These are phyloP conservation scores for Pelagia noctiluca DNA, from an alignment of 30 jellyfish, hydroid and myxozoan genomes.

Conservation along the genomic window DNA sequence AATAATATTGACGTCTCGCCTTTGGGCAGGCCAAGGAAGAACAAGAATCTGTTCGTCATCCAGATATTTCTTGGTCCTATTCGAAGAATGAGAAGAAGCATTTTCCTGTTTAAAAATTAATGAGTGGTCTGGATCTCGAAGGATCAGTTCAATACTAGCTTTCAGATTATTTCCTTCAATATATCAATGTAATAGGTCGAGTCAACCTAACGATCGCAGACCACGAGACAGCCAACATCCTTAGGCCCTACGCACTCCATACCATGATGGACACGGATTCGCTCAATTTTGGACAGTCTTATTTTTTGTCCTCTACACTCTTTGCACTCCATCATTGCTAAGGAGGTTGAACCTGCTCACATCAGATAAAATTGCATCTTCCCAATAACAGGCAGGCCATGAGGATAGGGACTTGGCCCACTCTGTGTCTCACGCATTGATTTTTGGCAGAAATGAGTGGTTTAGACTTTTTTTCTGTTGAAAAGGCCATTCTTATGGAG, in stretches of 20 bases:
- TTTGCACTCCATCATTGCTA: no score
- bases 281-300: conserved; percentile 14
- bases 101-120: conserved; percentile 54
- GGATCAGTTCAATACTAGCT: not conserved
- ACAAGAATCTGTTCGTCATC: not conserved
- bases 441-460: no score
- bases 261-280: conserved; percentile 29
- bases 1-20: conserved; percentile 28
- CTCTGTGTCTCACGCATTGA: not conserved
- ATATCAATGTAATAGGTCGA: not conserved
- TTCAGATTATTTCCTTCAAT: not conserved
- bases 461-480: not conserved
- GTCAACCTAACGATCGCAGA: not conserved
- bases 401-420: not conserved
- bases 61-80: not conserved
- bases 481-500: not conserved
- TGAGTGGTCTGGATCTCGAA: conserved; percentile 21
- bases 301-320: not conserved
- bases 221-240: conserved; percentile 29
- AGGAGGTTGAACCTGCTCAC: conserved; percentile 15
- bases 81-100: conserved; percentile 23
- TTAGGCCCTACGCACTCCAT: conserved; percentile 62
- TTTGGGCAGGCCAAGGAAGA: conserved; percentile 38
- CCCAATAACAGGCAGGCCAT: conserved; percentile 1
- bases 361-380: not conserved